phyloP scores from a whole-genome alignment of 2,888 invertebrate species.

The Mongoloraphidia duomilia region DNA sequence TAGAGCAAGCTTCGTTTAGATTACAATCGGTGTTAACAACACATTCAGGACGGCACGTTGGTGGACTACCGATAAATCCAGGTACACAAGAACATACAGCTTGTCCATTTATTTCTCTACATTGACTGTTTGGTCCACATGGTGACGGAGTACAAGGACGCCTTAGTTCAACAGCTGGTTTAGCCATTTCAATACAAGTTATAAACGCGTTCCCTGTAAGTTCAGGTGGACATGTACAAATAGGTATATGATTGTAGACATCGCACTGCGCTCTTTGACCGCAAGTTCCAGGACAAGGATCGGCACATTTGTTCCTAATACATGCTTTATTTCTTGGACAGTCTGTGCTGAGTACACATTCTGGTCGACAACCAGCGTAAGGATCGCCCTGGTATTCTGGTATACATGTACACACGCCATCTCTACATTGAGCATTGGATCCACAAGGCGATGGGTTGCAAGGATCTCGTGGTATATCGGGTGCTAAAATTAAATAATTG shows the following conservation, averaged over 20 bases:
- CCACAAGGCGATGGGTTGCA: constrained; percentile 47
- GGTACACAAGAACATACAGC: constrained; percentile 55
- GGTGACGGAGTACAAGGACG: constrained; percentile 50
- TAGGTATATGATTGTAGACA: constrained; percentile 63
- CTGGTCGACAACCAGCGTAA: constrained; percentile 61
- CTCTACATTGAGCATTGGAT: constrained; percentile 53
- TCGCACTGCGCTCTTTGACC: constrained; percentile 60
- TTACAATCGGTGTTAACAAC: constrained; percentile 54
- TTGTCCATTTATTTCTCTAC: constrained; percentile 45
- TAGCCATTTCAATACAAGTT: constrained; percentile 31
- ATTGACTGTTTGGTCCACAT: constrained; percentile 49
- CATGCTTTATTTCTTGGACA: constrained; percentile 58
- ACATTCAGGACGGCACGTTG: constrained; percentile 55
- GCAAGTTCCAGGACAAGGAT: constrained; percentile 69
- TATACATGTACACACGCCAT: constrained; percentile 57
- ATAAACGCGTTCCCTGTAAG: constrained; percentile 62
- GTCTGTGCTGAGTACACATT: constrained; percentile 63
- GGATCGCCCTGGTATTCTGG: constrained; percentile 65
- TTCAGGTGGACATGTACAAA: constrained; percentile 55
- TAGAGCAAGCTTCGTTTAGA: constrained; percentile 48
- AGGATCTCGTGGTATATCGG: constrained; percentile 27
- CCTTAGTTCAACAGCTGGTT: constrained; percentile 16
- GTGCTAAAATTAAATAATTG: not conserved
- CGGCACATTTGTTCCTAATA: constrained; percentile 53
- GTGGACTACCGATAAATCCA: constrained; percentile 47